A percentile compares a stretch with the other conserved stretches of the same genome.
phyloP scores from a whole-genome alignment of 2,888 invertebrate genomes.

The Caenorhabditis sp. region DNA sequence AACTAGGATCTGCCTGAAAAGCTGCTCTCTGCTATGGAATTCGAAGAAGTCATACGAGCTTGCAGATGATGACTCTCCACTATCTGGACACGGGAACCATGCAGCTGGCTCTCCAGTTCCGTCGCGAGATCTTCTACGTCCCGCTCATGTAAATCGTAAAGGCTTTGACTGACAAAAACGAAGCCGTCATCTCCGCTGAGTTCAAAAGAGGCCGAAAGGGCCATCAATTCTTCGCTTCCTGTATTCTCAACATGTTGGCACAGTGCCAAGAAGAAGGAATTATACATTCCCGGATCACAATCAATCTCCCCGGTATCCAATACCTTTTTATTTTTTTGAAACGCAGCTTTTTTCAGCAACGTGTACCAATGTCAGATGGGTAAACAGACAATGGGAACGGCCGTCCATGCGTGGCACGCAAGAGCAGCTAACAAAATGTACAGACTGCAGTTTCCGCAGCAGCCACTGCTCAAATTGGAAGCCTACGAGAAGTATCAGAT shows the following conservation, averaged over 20 bases:
- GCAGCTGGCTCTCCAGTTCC: slow-evolving; percentile 84
- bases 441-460: slow-evolving; percentile 83
- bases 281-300: slow-evolving; percentile 92
- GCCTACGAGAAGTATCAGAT: slow-evolving; percentile 88
- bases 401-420: slow-evolving; percentile 84
- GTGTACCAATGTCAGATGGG: slow-evolving; percentile 99
- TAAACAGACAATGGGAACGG: slow-evolving; percentile 99
- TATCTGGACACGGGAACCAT: slow-evolving; percentile 91
- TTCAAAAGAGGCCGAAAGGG: slow-evolving; percentile 60
- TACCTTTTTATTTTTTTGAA: neutral
- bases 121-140: slow-evolving; percentile 88
- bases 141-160: slow-evolving; percentile 92
- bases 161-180: slow-evolving; percentile 77
- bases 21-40: no score
- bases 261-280: slow-evolving; percentile 73
- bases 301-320: slow-evolving; percentile 83
- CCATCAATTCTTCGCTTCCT: slow-evolving; percentile 76
- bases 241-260: slow-evolving; percentile 77
- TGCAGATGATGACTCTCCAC: slow-evolving; percentile 91
- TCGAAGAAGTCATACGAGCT: no score
- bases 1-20: no score
- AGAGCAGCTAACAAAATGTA: slow-evolving; percentile 95
- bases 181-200: slow-evolving; percentile 66
- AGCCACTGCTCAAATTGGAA: slow-evolving; percentile 75
- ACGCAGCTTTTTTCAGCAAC: slow-evolving; percentile 80